phyloP scores from a whole-genome alignment of 2,797 vertebrate species.

The Tenualosa thibaudeaui region DNA sequence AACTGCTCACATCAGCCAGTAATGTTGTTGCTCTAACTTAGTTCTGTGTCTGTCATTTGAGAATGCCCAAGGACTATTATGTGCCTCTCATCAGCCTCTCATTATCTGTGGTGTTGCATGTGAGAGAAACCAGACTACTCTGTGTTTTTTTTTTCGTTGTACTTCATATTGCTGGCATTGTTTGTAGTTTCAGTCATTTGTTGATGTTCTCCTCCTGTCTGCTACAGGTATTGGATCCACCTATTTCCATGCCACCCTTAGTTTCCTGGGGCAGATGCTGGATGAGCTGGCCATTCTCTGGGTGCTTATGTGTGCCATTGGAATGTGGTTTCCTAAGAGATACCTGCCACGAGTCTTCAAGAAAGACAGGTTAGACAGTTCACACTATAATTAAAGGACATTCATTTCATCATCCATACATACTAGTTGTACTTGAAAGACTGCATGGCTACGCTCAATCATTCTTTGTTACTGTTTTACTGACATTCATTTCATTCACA shows the following conservation, averaged over 20 bases:
- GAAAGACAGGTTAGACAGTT: constrained; percentile 83
- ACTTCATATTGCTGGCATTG: neutral
- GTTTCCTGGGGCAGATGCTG: constrained; percentile 97
- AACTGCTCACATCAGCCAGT: no score
- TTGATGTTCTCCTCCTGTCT: neutral
- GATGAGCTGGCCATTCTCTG: constrained; percentile 96
- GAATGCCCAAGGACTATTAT: neutral
- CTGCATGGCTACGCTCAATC: no score
- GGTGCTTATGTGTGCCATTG: constrained; percentile 97
- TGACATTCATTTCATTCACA: no score
- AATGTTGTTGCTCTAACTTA: no score
- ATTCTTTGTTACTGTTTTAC: no score
- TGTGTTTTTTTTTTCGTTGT: neutral
- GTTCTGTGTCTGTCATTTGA: neutral
- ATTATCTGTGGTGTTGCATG: neutral
- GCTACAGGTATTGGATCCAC: constrained; percentile 93
- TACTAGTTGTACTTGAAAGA: neutral
- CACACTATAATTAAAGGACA: neutral
- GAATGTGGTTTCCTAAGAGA: constrained; percentile 97
- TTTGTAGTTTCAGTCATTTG: neutral
- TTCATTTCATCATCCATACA: neutral
- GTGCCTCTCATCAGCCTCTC: neutral
- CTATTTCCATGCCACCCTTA: constrained; percentile 97
- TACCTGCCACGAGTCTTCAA: constrained; percentile 92
- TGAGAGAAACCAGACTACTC: neutral